Evolutionary conservation across 2,797 vertebrate genomes (phyloP), one percentile per base, ranked within the genome.

Genomic region (Enteromius treurensis): DNA sequence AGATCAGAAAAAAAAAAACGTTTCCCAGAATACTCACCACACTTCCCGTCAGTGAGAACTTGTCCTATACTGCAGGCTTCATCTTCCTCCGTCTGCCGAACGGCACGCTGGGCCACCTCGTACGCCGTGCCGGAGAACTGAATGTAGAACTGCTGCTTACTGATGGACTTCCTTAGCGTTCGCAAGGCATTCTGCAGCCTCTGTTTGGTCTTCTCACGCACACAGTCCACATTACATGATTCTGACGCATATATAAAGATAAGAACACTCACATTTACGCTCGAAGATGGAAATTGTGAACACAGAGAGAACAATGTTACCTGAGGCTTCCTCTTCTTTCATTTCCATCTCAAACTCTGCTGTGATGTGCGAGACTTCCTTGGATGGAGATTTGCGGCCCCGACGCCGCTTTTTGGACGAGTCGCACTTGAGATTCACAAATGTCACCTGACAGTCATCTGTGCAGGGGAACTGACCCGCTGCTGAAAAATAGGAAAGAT

Each of bases 311-410:
- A 45, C 81, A 51, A 42, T 26, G 32, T 77, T 60, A 99, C 97
- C 98, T 94, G 97, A 97, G 32, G 94, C 92, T 85, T 98, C 96
- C 73, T 97, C 97, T 68, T 94, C 93, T 89, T 96, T 97, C 91
- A 96, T 95, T 91, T 98, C 97, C 89, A 99, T 94, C 91, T 99
- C 97, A 29, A 99, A 97, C 91, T 99, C 98, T 0, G 96, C 97
- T 0, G 96, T 98, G 91, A 99, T 96, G 86, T 97, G 96, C 0
- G 97, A 97, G 77, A 98, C 96, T 88, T 99, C 97, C 88, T 98
- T 99, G 0, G 97, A 95, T 0, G 97, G 96, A 1, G 97, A 98
- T 87, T 98, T 98, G 80, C 97, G 96, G 40, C 97, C 97, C 6
- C 97, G 94, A 1, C 96, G 89, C 14, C 96, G 95, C 87, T 97